These are phyloP conservation scores for Morelia viridis DNA, from an alignment of 2,797 vertebrate species.

Conservation along the genomic window DNA sequence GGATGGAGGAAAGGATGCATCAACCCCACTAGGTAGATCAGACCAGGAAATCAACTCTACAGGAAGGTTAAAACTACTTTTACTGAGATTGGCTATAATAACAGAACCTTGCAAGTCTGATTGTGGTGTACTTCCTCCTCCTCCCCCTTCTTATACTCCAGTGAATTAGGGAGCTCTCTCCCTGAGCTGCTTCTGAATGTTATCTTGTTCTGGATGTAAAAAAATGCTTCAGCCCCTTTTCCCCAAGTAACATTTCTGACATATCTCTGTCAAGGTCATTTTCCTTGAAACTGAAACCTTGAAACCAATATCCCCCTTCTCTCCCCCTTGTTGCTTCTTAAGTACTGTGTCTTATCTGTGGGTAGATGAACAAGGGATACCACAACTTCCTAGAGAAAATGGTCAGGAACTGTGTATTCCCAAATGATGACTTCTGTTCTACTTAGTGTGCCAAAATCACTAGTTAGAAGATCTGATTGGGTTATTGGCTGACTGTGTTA, in stretches of 20 bases:
- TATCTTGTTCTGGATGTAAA: neutral
- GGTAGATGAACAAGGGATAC: neutral
- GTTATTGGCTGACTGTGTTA: neutral
- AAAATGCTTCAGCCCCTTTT: neutral
- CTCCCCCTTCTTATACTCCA: neutral
- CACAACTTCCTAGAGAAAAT: neutral
- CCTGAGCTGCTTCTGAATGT: neutral
- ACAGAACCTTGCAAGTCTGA: neutral
- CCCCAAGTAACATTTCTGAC: neutral
- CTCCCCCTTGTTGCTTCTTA: neutral
- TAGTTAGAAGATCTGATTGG: neutral
- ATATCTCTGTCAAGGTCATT: neutral
- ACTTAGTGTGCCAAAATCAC: neutral
- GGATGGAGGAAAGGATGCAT: neutral
- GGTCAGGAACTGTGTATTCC: neutral
- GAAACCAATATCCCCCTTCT: neutral
- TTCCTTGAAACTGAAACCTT: neutral
- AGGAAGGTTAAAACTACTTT: neutral
- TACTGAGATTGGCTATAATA: neutral
- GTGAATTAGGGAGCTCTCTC: neutral
- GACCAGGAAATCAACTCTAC: neutral
- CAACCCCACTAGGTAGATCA: neutral
- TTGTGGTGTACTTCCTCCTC: neutral
- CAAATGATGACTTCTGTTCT: neutral
- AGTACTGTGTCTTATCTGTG: neutral